Evolutionary conservation across 37 sponge, comb jelly and placozoan genomes (phyloP), one percentile per base, ranked within the genome.

Genomic region (Eunapius fragilis): DNA sequence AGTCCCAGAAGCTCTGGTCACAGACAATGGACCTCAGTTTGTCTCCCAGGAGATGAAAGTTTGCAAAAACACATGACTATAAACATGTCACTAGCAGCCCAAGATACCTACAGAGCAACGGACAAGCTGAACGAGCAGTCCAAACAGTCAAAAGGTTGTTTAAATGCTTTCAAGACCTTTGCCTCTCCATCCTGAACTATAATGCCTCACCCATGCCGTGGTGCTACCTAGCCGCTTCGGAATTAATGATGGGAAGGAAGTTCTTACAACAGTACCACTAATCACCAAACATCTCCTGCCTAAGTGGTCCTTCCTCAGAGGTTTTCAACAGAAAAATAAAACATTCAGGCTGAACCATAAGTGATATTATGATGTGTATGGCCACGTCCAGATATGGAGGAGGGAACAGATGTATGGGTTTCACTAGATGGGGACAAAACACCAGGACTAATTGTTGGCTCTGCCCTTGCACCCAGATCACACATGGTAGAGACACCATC

Each of bases 11-110:
- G 58, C 34, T 22, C 47, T 90, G 19, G 25, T 77, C 7, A 90
- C 86, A 41, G 86, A 86, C 77, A 90, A 90, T 82, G 90, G 90
- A 5, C 82, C 91, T 37, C 91, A 90, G 32, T 90, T 37, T 69
- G 58, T 68, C 17, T 86, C 91, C 14, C 14, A 68, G 2, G 86
- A 81, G 37, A 81, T 91, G 76, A 69, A 67, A 24, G 23, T 41
- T 41, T 71, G 83, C 87, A 6, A 12, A 49, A 23, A 37, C 32
- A 0, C 85, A 82, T 48, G 70, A 45, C 17, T 91, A 82, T 17
- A 33, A 45, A 2, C 91, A 91, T 32, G 41, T 36, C 27, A 90
- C 87, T 3, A 82, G 83, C 36, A 91, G 87, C 38, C 91, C 91
- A 19, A 34, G 27, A 4, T 91, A 76, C 45, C 91, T 87, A 27